These are phyloP conservation scores for Caenorhabditis inopinata DNA, from an alignment of 1,140 invertebrate genomes.

Conservation along the genomic window DNA sequence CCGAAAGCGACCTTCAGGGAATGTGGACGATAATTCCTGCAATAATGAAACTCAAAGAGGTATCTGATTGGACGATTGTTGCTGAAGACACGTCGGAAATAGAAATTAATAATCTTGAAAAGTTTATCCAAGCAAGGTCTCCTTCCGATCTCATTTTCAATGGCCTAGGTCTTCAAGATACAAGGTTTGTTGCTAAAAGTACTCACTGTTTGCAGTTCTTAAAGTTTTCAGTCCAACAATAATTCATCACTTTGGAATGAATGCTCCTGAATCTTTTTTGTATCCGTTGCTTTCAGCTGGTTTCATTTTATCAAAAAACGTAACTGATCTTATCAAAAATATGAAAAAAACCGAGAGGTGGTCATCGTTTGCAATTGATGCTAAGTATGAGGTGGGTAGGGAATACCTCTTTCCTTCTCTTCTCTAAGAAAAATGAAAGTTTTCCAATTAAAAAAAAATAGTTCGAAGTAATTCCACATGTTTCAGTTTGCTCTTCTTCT, in stretches of 20 bases:
- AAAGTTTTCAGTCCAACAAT: constrained; percentile 50
- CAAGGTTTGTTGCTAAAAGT: constrained; percentile 29
- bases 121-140: background rate
- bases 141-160: background rate
- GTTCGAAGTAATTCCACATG: background rate
- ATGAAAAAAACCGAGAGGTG: background rate
- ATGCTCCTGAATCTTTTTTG: constrained; percentile 4
- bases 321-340: background rate
- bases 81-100: constrained; percentile 31
- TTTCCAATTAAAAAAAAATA: too few species aligned
- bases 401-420: too few species aligned
- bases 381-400: constrained; percentile 44
- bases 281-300: constrained; percentile 48
- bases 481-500: background rate
- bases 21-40: constrained; percentile 28
- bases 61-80: constrained; percentile 40
- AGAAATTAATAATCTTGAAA: background rate
- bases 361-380: constrained; percentile 45
- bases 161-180: constrained; percentile 44
- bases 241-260: constrained; percentile 48
- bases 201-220: too few species aligned
- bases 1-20: constrained; percentile 8
- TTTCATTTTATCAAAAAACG: constrained; percentile 25
- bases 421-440: too few species aligned
- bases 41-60: background rate